A percentile compares a stretch with the other conserved stretches of the same genome.
Conservation (phyloP, 2,888 invertebrate genomes). For the Eupithecia subfuscata region DNA sequence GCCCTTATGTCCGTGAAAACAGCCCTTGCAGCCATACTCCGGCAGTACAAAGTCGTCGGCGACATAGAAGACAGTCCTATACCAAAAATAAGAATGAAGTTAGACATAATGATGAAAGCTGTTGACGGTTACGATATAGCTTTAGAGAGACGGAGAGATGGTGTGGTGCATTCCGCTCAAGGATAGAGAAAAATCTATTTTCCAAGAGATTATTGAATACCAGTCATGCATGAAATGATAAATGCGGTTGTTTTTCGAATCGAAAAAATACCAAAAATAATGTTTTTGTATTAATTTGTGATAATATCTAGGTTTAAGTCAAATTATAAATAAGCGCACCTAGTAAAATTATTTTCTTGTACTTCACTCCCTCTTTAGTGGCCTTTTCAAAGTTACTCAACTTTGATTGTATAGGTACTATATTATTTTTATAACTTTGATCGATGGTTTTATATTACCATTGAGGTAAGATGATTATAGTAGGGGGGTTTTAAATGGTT, state of each 20-base stretch:
- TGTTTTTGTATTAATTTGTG: conserved; percentile 3
- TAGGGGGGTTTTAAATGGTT: no score
- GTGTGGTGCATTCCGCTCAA: conserved; percentile 14
- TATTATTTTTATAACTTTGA: no score
- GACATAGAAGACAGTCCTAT: conserved; percentile 55
- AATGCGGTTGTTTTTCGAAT: neutral
- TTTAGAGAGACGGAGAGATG: conserved; percentile 53
- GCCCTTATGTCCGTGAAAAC: conserved; percentile 76
- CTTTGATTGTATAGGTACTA: no score
- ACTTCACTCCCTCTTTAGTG: neutral
- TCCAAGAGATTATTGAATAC: neutral
- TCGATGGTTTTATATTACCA: no score
- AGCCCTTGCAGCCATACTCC: conserved; percentile 58
- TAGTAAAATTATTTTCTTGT: neutral
- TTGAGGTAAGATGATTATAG: no score
- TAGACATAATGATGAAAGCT: conserved; percentile 77
- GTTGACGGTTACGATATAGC: conserved; percentile 67
- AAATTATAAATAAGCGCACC: neutral
- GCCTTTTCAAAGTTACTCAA: no score
- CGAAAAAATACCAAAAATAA: neutral
- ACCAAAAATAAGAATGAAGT: conserved; percentile 68
- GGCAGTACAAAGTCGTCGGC: conserved; percentile 61
- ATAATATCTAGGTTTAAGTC: neutral
- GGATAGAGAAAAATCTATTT: neutral
- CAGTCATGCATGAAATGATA: neutral